Evolutionary conservation across 2,888 invertebrate genomes (phyloP).

Genomic region (Diplazon laetatorius): DNA sequence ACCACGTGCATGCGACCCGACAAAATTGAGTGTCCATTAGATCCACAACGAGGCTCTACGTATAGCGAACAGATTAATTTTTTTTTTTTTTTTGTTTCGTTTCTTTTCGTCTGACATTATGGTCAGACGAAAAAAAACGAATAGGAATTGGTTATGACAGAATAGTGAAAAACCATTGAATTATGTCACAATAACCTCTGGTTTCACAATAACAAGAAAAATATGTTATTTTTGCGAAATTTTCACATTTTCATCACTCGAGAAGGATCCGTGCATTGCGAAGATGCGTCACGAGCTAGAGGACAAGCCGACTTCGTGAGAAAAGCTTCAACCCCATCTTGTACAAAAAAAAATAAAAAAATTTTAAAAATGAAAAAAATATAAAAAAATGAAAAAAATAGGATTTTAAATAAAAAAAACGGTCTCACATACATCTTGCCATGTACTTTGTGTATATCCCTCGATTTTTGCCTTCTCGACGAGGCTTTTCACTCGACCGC

Average conservation of each 20-base stretch:
- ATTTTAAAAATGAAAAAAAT: no score
- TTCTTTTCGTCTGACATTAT: conserved; percentile 23
- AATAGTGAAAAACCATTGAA: conserved; percentile 1
- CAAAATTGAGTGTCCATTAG: conserved; percentile 3
- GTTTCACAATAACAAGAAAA: conserved; percentile 19
- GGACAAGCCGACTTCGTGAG: conserved; percentile 11
- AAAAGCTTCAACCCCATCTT: conserved; percentile 37
- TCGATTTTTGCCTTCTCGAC: conserved; percentile 44
- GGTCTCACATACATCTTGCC: conserved; percentile 18
- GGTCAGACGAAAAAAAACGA: no score
- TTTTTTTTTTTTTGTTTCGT: no score
- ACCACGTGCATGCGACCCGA: not conserved
- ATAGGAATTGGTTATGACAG: no score
- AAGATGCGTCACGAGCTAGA: conserved; percentile 18
- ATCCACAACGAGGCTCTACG: not conserved
- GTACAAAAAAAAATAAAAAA: no score
- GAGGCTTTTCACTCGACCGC: conserved; percentile 60
- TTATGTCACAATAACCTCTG: not conserved
- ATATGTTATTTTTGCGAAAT: not conserved
- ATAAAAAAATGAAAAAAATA: no score
- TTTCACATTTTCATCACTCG: conserved; percentile 31
- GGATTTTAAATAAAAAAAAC: no score
- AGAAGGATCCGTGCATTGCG: conserved; percentile 2
- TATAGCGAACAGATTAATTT: conserved; percentile 13
- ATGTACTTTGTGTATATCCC: conserved; percentile 9